phyloP scores from a whole-genome alignment of 2,888 invertebrate genomes.

The Cataglyphis rosenhaueri region DNA sequence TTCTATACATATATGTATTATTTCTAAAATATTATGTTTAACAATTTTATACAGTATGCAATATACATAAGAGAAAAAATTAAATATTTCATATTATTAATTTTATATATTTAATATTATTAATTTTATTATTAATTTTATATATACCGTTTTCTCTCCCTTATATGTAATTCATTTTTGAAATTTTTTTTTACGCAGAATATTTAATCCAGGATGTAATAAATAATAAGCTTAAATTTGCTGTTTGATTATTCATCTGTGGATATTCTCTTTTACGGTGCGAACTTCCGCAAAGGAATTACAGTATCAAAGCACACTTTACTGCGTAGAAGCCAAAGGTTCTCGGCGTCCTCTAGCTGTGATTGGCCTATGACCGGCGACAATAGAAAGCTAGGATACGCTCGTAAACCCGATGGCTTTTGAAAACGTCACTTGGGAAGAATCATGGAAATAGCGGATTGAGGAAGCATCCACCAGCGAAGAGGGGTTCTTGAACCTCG shows the following conservation, averaged over 20 bases:
- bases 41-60: background rate
- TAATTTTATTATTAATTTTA: background rate
- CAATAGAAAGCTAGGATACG: constrained; percentile 51
- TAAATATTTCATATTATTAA: background rate
- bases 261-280: constrained; percentile 15
- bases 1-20: background rate
- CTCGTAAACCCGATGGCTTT: constrained; percentile 50
- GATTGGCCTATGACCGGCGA: constrained; percentile 50
- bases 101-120: background rate
- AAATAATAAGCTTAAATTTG: constrained; percentile 17
- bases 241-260: background rate
- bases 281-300: constrained; percentile 48
- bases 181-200: background rate
- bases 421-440: constrained; percentile 46
- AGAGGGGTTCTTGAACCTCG: constrained; percentile 37
- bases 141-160: background rate
- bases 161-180: background rate
- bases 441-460: constrained; percentile 35
- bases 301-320: constrained; percentile 44
- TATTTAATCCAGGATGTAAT: constrained; percentile 18
- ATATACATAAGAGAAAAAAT: background rate
- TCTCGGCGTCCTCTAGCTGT: constrained; percentile 41
- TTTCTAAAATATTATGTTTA: background rate
- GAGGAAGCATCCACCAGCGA: constrained; percentile 29
- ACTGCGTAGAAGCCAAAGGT: constrained; percentile 42